Base-by-base conservation (phyloP, 2,797 vertebrate genomes). In the Rhabdomys pumilio region DNA sequence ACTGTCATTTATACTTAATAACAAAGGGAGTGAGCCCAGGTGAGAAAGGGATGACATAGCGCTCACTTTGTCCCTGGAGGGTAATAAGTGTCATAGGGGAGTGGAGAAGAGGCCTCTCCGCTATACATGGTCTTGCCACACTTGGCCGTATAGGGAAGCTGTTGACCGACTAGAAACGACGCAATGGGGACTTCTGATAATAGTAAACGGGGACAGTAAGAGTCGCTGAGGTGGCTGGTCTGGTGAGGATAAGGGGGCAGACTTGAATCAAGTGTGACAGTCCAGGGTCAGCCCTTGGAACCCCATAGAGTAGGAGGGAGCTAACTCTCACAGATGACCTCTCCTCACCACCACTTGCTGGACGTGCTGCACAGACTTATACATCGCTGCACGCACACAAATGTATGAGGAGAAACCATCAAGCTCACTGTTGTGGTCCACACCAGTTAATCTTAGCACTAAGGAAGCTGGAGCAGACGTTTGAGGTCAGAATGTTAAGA, bases 41-140 rank as follows among this genome's bases (percentile, higher is more conserved):
- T 85, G 73, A 79, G 53, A 41, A 17, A 73, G 38, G 17, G 13
- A 26, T 44, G 22, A 9, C 73, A 2, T 67, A 20, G 53, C 24
- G 3, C 19, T 89, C 15, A 0, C 92, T 94, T 95, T 89, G 57
- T 94, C 91, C 85, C 72, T 81, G 53, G n/a, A 22, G 72, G n/a
- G n/a, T 57, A 22, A 67, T 63, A 38, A 59, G 57, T 26, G 84
- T 20, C 73, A 1, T 15, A 29, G 20, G 14, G 9, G 67, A 50
- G 47, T 34, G 41, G 47, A 69, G 22, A 1, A 22, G 67, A 38
- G 47, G 47, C 34, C 47, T 55, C 3, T 73, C 22, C 84, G 73
- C 85, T 26, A 17, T 75, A 47, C 72, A 13, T 75, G 72, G 38
- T 10, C 72, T 13, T 44, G 72, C 73, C 41, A 44, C 41, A 76